Base-by-base conservation (phyloP, 2,888 invertebrate species). In the Parnassius mnemosyne region DNA sequence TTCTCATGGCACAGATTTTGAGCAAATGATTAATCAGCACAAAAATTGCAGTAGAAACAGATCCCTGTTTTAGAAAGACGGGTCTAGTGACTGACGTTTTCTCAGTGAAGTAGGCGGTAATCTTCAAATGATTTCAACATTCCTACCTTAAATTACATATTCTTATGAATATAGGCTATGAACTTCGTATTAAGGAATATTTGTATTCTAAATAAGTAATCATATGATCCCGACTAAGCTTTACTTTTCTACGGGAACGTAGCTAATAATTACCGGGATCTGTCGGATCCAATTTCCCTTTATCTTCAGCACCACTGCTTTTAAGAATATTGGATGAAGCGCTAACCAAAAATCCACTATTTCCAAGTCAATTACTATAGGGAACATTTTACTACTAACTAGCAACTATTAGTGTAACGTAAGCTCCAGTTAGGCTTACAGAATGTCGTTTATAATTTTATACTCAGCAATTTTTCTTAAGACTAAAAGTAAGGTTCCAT, bases 361-460 rank as follows among this genome's bases (percentile, higher is more conserved):
- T 93, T 95, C 94, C 94, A 94, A 94, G 95, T 95, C 95, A 95
- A 95, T 95, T 95, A 95, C 93, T 94, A 93, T 94, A 95, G 95
- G 95, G 95, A 95, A 95, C 95, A 95, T 94, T 92, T 92, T 92
- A 93, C 92, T 93, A 93, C 84, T 87, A 88, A 87, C 82, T 89
- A 91, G 89, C 88, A 88, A 85, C 85, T 90, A 89, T 81, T 88
- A 89, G 80, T 72, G 61, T 73, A 71, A 83, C 69, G 87, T 90
- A 90, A 90, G 88, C 89, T 79, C 81, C 73, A 77, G 76, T 79
- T 89, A 90, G 85, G 87, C 89, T 89, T 89, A 89, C 89, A 77
- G 80, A 16, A 78, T 62, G 79, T 79, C 76, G 83, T 90, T 90
- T 89, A 88, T 90, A 91, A 91, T 90, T 90, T 90, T 91, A 85